Evolutionary conservation across 2,113 vertebrate species (phyloP), one percentile per base, ranked within the genome.

Genomic region (Ammodytes marinus): DNA sequence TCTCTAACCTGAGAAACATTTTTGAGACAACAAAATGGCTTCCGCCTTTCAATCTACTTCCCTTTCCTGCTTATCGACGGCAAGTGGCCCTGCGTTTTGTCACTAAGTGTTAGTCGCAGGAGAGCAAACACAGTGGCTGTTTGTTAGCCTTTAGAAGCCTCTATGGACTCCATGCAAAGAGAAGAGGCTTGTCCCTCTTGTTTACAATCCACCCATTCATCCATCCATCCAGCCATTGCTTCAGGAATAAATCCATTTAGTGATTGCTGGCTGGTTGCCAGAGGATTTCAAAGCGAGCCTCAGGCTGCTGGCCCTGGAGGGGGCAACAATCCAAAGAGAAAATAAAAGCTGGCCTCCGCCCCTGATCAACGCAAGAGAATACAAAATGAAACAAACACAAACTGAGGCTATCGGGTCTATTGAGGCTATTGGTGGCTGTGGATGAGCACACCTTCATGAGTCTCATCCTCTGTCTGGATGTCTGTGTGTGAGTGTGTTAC

Each of bases 1-100:
- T 95, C 93, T 95, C 94, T 93, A 92, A 95, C 94, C 94, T 95
- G 94, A 96, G 95, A 95, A 95, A 80, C 72, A 86, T 93, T 83
- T 92, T 77, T 84, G 85, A 94, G 91, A 93, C 91, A 91, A 95
- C 86, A 86, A 86, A 82, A 91, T 89, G 89, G 89, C 86, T 83
- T 91, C 89, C 67, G 82, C 82, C 69, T 90, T 74, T 88, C 85
- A 78, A 85, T 84, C 91, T 84, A 89, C 91, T 95, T 96, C 95
- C 94, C 93, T 94, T 95, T 96, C 53, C 8, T 90, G 88, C 90
- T 58, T 40, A 80, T 86, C 37, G 91, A 93, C 86, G 90, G 89
- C 83, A 74, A 70, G 76, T 75, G 84, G 88, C 90, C 87, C 93
- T 90, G 78, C 37, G 60, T 84, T 83, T 68, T 74, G 68, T 71